Percentiles rank a stretch among this genome's conserved stretches.
Conservation (phyloP, 2,113 vertebrate genomes). For the Campylorhamphus procurvoides region DNA sequence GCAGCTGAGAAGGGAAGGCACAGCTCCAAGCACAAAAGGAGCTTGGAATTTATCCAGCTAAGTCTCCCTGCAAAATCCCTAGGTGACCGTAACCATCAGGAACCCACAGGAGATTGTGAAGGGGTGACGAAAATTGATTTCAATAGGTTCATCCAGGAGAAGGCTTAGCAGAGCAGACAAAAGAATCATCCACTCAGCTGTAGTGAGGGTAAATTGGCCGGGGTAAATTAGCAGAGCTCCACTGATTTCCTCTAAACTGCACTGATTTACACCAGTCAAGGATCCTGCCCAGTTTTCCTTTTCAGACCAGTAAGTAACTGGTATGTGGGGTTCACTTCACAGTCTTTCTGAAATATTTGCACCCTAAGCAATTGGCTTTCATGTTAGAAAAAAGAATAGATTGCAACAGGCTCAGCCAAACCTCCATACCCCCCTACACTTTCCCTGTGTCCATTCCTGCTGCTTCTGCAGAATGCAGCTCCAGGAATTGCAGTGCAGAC, state of each 20-base stretch:
- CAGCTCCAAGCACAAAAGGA: not conserved
- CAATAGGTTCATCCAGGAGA: not conserved
- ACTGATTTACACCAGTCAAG: not conserved
- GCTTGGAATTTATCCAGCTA: not conserved
- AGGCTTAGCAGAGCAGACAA: constrained; percentile 25
- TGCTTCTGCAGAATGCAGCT: not conserved
- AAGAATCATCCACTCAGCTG: not conserved
- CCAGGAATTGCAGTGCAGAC: not conserved
- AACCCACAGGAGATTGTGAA: not conserved
- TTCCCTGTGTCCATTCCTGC: not conserved
- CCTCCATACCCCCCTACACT: not conserved
- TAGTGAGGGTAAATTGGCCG: not conserved
- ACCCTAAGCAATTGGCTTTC: not conserved
- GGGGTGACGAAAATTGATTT: constrained; percentile 3
- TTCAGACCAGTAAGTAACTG: not conserved
- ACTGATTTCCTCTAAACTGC: not conserved
- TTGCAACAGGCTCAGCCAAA: not conserved
- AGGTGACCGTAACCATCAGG: not conserved
- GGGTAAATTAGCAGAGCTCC: constrained; percentile 14
- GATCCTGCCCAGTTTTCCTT: not conserved
- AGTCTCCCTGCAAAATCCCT: not conserved
- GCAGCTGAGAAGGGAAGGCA: not conserved
- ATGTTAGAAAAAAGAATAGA: not conserved
- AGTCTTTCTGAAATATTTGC: not conserved
- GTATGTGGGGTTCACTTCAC: not conserved